Conservation (phyloP, 1,140 invertebrate genomes). For the Drosophila equinoxialis region DNA sequence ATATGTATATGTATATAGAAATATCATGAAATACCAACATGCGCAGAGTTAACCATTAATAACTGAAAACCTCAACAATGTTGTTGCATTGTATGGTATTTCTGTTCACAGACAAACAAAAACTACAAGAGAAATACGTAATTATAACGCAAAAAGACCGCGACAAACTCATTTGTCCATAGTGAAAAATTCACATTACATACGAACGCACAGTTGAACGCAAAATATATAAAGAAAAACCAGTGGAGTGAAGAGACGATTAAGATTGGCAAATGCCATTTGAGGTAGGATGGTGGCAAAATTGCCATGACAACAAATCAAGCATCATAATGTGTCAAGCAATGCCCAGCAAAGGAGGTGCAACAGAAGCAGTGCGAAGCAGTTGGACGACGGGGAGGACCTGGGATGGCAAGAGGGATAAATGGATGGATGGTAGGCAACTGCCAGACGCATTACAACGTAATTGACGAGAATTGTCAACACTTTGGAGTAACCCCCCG, state of each 20-base stretch:
- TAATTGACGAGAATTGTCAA: slow-evolving; percentile 81
- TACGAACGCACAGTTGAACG: neutral
- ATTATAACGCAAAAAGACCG: slow-evolving; percentile 79
- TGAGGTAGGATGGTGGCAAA: slow-evolving; percentile 70
- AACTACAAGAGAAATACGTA: slow-evolving; percentile 56
- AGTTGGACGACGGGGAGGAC: neutral
- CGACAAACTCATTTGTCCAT: slow-evolving; percentile 80
- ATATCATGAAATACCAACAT: slow-evolving; percentile 63
- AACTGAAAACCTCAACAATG: slow-evolving; percentile 68
- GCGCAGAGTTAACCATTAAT: slow-evolving; percentile 72
- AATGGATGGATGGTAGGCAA: neutral
- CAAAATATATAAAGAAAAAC: neutral
- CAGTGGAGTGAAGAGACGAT: slow-evolving; percentile 30
- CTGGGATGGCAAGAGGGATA: neutral
- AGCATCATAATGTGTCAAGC: slow-evolving; percentile 81
- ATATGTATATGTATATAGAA: slow-evolving; percentile 11
- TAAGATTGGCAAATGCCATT: slow-evolving; percentile 63
- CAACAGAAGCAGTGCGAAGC: slow-evolving; percentile 44
- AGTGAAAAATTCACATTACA: slow-evolving; percentile 76
- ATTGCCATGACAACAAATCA: slow-evolving; percentile 80
- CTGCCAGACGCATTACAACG: slow-evolving; percentile 72
- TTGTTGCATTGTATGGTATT: slow-evolving; percentile 66
- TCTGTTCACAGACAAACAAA: slow-evolving; percentile 40
- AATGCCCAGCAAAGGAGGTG: slow-evolving; percentile 67
- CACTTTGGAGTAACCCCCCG: slow-evolving; percentile 48